Conservation (phyloP, 2,113 vertebrate species). For the Shinisaurus crocodilurus region DNA sequence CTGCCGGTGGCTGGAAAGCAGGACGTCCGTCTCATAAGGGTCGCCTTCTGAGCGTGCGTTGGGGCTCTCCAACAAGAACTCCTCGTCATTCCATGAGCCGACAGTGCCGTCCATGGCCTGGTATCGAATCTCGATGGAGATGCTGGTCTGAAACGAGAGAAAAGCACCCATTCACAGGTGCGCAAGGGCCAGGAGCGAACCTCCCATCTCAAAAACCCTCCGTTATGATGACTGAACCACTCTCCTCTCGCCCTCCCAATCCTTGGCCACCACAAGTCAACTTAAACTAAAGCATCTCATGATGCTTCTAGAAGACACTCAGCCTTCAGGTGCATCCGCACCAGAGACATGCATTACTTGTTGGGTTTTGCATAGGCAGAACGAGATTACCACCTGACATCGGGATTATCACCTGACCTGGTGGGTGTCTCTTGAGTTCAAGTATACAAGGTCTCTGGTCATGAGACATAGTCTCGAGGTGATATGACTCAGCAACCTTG, state of each 20-base stretch:
- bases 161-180: accelerated
- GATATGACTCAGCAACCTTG: too few species aligned
- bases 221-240: not conserved
- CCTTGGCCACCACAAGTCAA: too few species aligned
- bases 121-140: conserved; percentile 89
- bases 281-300: not conserved
- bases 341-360: too few species aligned
- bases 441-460: too few species aligned
- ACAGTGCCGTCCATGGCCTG: conserved; percentile 84
- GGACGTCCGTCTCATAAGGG: conserved; percentile 87
- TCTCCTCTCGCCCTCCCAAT: too few species aligned
- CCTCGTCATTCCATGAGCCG: conserved; percentile 88
- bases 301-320: too few species aligned
- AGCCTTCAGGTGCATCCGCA: too few species aligned
- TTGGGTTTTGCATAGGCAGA: too few species aligned
- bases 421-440: too few species aligned
- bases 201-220: not conserved
- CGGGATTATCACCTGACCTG: too few species aligned
- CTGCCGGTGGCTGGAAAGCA: conserved; percentile 85
- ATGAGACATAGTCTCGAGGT: too few species aligned
- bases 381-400: too few species aligned
- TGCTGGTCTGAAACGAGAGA: conserved; percentile 82
- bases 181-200: not conserved
- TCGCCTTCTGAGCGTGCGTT: conserved; percentile 79
- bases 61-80: conserved; percentile 89